Evolutionary conservation across 2,888 invertebrate genomes (phyloP), one percentile per base, ranked within the genome.

Genomic region (Plemyria rubiginata): DNA sequence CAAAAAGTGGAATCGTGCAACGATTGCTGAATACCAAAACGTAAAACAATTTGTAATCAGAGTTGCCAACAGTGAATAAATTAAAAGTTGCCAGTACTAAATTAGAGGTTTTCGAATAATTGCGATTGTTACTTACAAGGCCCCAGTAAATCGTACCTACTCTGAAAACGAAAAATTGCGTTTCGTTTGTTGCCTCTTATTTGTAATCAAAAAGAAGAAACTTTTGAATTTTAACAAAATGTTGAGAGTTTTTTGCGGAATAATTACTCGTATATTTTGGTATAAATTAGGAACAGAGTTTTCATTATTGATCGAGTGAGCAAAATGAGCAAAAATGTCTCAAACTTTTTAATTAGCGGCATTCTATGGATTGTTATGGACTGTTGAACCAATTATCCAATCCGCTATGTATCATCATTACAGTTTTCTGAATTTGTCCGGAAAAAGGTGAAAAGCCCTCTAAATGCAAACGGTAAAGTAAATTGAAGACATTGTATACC

Each of bases 1-100:
- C 67, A 71, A 70, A 69, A 72, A 76, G 75, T 76, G 69, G 77
- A 80, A 79, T 80, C 74, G 74, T 68, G 70, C 78, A 73, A 78
- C 81, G 78, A 76, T 69, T 67, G 72, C 71, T 72, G 82, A 83
- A 85, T 84, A 81, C 80, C 78, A 73, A 84, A 83, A 82, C 74
- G 77, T 77, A 74, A 82, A 84, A 84, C 85, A 85, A 85, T 86
- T 84, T 83, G 81, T 81, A 85, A 85, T 85, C 85, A 85, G 81
- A 71, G 76, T 77, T 81, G 76, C 78, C 80, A 80, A 77, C 77
- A 68, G 71, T 73, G 84, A 84, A 85, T 85, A 85, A 86, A 85
- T 86, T 86, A 84, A 82, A 86, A 85, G 82, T 84, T 82, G 76
- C 75, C 79, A 70, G 77, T 76, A 78, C 75, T 77, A 78, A 84